A percentile compares a stretch with the other conserved stretches of the same genome.
Conservation (phyloP, 1,140 invertebrate species). For the Melipona quadrifasciata region DNA sequence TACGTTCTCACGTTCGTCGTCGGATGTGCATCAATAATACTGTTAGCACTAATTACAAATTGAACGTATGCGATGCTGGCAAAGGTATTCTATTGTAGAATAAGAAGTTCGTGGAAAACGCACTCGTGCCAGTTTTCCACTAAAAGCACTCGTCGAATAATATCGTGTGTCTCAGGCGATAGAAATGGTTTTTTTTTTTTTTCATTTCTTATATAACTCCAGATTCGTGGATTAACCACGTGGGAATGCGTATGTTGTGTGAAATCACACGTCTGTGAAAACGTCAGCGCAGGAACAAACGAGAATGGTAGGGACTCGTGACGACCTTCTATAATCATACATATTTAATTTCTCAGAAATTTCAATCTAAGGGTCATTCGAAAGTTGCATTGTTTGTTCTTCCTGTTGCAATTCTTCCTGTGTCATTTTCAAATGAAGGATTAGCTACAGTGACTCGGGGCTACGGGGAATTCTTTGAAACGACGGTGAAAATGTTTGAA, state of each 20-base stretch:
- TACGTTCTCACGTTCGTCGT: background rate
- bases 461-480: background rate
- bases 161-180: background rate
- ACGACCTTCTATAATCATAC: background rate
- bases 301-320: background rate
- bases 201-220: background rate
- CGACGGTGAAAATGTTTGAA: too few species aligned
- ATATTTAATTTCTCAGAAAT: conserved; percentile 6
- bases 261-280: background rate
- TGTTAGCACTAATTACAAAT: too few species aligned
- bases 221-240: background rate
- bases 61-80: too few species aligned
- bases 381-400: conserved; percentile 20
- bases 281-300: background rate
- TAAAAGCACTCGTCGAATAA: background rate
- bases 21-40: too few species aligned
- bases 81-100: too few species aligned
- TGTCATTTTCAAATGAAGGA: background rate
- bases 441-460: background rate
- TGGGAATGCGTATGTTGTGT: background rate
- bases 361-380: conserved; percentile 5
- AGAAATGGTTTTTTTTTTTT: background rate
- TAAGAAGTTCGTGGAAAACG: background rate
- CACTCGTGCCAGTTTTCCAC: background rate
- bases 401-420: background rate